Evolutionary conservation across 2,797 vertebrate species (phyloP).

Genomic region (Liasis olivaceus): DNA sequence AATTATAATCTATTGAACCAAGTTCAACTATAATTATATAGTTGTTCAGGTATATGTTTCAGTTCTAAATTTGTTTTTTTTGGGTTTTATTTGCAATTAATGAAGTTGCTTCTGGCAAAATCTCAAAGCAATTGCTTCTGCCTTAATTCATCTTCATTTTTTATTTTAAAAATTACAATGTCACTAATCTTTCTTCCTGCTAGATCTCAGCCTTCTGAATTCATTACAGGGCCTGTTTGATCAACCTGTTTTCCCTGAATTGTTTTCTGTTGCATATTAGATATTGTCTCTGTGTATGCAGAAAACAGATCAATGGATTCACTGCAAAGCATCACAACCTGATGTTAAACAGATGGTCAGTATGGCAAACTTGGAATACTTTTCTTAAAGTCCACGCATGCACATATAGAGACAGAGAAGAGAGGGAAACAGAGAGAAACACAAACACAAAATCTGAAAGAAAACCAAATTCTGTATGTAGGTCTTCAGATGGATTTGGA

Average conservation of each 20-base stretch:
- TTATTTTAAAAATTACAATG: not conserved
- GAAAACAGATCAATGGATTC: not conserved
- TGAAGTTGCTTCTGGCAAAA: not conserved
- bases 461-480: not conserved
- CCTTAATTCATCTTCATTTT: not conserved
- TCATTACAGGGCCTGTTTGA: not conserved
- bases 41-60: not conserved
- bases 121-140: not conserved
- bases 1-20: not conserved
- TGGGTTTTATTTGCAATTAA: not conserved
- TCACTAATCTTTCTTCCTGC: not conserved
- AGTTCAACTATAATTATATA: not conserved
- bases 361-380: not conserved
- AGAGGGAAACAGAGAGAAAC: not conserved
- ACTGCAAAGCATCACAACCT: not conserved
- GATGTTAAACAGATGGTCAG: not conserved
- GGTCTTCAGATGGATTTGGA: not conserved
- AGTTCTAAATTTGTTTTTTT: not conserved
- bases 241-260: not conserved
- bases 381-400: not conserved
- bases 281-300: not conserved
- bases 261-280: not conserved
- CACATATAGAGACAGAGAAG: not conserved
- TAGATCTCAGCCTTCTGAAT: not conserved
- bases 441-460: not conserved